Percentiles rank a stretch among this genome's conserved stretches.
Evolutionary conservation across 2,113 vertebrate species (phyloP).

Genomic region (Condylura cristata): DNA sequence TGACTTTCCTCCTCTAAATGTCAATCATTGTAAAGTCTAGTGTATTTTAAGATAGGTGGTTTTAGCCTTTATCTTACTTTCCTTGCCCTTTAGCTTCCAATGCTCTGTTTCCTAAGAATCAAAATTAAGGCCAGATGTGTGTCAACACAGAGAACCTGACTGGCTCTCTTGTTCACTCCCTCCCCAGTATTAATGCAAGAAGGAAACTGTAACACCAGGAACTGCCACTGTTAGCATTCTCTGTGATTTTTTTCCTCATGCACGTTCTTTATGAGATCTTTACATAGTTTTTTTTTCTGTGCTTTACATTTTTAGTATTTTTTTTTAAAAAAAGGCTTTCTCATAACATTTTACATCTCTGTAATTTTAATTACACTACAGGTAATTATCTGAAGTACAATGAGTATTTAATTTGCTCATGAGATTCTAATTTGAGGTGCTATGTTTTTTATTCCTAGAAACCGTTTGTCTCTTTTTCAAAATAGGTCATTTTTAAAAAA

Average conservation of each 20-base stretch:
- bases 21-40: slow-evolving; percentile 38
- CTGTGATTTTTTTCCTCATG: background rate
- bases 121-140: slow-evolving; percentile 77
- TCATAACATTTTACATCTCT: background rate
- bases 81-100: background rate
- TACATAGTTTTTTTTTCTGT: background rate
- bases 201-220: background rate
- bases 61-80: slow-evolving; percentile 54
- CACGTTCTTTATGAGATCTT: background rate
- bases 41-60: slow-evolving; percentile 44
- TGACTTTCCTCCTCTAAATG: slow-evolving; percentile 7
- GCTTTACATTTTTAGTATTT: background rate
- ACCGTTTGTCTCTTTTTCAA: background rate
- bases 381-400: too few relatives aligned
- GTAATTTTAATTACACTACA: background rate
- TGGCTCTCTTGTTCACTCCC: slow-evolving; percentile 52
- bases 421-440: slow-evolving; percentile 24
- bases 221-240: background rate
- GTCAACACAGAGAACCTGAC: slow-evolving; percentile 27
- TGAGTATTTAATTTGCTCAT: background rate
- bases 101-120: slow-evolving; percentile 47
- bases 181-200: background rate
- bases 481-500: background rate
- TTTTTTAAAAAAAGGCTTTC: background rate
- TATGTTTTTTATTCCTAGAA: background rate